Conservation (phyloP, 2,888 invertebrate genomes). For the Drosophila gaucha region DNA sequence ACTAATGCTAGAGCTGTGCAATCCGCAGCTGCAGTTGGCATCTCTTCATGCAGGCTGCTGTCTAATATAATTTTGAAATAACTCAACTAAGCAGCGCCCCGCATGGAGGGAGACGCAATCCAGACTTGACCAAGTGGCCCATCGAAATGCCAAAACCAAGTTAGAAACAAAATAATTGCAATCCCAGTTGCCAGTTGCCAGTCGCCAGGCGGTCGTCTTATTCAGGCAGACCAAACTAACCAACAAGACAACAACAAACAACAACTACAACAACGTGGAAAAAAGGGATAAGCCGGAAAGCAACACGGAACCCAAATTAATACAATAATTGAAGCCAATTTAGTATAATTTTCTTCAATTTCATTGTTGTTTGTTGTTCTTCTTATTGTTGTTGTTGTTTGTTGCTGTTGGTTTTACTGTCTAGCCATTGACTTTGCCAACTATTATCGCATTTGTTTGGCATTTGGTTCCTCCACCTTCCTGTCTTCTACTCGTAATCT, state of each 20-base stretch:
- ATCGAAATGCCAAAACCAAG: slow-evolving; percentile 71
- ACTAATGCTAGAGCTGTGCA: slow-evolving; percentile 46
- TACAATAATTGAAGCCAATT: slow-evolving; percentile 85
- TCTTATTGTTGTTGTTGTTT: slow-evolving; percentile 30
- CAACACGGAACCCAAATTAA: slow-evolving; percentile 84
- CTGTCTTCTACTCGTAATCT: slow-evolving; percentile 38
- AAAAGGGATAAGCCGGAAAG: slow-evolving; percentile 83
- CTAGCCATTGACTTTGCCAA: slow-evolving; percentile 76
- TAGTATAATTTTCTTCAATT: slow-evolving; percentile 84
- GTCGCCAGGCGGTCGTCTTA: slow-evolving; percentile 46
- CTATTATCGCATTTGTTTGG: slow-evolving; percentile 79
- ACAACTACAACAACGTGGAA: slow-evolving; percentile 32
- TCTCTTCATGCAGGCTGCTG: slow-evolving; percentile 45
- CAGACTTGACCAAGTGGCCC: slow-evolving; percentile 57
- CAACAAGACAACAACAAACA: slow-evolving; percentile 37
- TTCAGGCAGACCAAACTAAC: slow-evolving; percentile 31
- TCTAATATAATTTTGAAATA: slow-evolving; percentile 77
- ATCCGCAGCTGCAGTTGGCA: slow-evolving; percentile 44
- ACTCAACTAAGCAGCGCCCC: slow-evolving; percentile 63
- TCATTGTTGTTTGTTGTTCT: slow-evolving; percentile 52
- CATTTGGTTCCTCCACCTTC: slow-evolving; percentile 56
- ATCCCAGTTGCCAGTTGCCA: slow-evolving; percentile 35
- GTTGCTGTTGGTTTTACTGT: slow-evolving; percentile 57
- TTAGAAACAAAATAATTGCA: slow-evolving; percentile 76
- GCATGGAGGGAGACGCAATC: slow-evolving; percentile 16